Conservation (phyloP, 2,113 vertebrate genomes). For the Tauraco erythrolophus region DNA sequence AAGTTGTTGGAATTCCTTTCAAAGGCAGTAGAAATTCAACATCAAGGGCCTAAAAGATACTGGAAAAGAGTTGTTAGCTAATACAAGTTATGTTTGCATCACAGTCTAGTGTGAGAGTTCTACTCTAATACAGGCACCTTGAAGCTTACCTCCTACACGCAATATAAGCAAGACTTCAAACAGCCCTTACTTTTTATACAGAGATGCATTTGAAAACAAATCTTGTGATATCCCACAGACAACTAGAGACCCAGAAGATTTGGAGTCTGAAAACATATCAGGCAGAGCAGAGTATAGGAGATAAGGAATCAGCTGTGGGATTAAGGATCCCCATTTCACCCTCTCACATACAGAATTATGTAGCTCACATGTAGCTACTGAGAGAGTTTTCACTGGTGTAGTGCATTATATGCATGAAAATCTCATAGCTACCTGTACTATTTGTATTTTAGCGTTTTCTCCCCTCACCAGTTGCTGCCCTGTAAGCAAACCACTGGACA, state of each 20-base stretch:
- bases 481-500: neutral
- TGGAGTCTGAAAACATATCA: neutral
- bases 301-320: neutral
- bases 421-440: neutral
- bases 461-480: neutral
- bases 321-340: neutral
- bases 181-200: neutral
- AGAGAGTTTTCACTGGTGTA: neutral
- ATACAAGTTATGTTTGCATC: neutral
- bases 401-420: neutral
- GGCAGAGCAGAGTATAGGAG: neutral
- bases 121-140: neutral
- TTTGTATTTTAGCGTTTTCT: neutral
- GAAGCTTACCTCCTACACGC: neutral
- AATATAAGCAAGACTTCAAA: neutral
- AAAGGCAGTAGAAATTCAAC: neutral
- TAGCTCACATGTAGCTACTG: neutral
- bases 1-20: neutral
- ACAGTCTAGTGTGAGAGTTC: too few species aligned
- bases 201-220: neutral
- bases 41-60: neutral
- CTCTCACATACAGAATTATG: neutral
- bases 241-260: neutral
- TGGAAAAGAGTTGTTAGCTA: neutral
- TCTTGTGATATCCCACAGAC: neutral